phyloP scores from a whole-genome alignment of 2,888 invertebrate genomes.

The Ophion slaviceki region DNA sequence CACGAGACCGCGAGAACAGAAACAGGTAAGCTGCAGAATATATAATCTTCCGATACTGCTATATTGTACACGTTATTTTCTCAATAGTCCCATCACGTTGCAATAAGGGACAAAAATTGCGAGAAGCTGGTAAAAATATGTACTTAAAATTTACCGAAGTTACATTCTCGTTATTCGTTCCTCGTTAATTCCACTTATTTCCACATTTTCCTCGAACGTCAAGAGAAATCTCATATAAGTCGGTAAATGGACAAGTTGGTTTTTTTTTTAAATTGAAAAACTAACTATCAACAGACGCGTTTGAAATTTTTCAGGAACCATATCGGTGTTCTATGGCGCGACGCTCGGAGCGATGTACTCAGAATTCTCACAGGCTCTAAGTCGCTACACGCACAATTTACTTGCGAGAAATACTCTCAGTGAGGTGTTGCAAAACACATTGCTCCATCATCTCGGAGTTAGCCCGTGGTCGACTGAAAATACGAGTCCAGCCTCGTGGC shows the following conservation, averaged over 20 bases:
- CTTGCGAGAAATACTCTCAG: slow-evolving; percentile 89
- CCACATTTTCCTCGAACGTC: neutral
- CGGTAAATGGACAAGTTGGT: neutral
- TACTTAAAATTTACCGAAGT: neutral
- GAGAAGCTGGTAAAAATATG: neutral
- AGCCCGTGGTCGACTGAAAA: slow-evolving; percentile 89
- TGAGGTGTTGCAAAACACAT: slow-evolving; percentile 88
- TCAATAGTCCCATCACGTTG: too few relatives aligned
- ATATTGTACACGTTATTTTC: neutral
- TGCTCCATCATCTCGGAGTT: slow-evolving; percentile 90
- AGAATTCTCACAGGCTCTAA: slow-evolving; percentile 91
- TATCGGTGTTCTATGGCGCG: slow-evolving; percentile 90
- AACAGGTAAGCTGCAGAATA: slow-evolving; percentile 84
- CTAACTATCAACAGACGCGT: neutral
- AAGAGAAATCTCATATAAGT: neutral
- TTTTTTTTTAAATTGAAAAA: neutral
- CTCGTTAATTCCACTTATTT: neutral
- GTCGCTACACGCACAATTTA: slow-evolving; percentile 91
- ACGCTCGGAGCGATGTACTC: slow-evolving; percentile 89
- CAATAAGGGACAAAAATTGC: neutral
- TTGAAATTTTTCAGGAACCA: slow-evolving; percentile 85
- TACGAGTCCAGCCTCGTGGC: slow-evolving; percentile 87
- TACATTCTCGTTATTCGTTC: neutral
- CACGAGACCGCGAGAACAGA: slow-evolving; percentile 94
- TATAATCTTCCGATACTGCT: neutral